Percentiles rank a stretch among this genome's conserved stretches.
These are phyloP conservation scores for Limnephilus marmoratus DNA, from an alignment of 2,888 invertebrate species.

Conservation along the genomic window DNA sequence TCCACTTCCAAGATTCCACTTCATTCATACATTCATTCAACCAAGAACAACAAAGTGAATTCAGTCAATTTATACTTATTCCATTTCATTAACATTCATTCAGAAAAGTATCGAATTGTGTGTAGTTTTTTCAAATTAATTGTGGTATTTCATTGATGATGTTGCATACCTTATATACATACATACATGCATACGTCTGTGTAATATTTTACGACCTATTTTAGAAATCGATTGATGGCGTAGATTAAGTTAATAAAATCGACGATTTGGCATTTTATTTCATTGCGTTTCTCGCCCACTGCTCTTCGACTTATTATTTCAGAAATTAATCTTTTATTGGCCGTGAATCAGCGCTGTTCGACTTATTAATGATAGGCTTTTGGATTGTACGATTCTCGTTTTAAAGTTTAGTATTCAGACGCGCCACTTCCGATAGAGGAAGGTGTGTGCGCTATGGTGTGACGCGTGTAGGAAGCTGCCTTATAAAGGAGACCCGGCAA, in stretches of 20 bases:
- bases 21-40: too few species aligned
- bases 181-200: background rate
- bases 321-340: background rate
- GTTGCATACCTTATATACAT: too few species aligned
- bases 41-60: too few species aligned
- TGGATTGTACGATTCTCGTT: background rate
- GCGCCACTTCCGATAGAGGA: slow-evolving; percentile 46
- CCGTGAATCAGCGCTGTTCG: background rate
- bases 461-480: slow-evolving; percentile 63
- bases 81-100: too few species aligned
- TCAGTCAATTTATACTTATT: background rate
- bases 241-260: background rate
- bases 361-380: slow-evolving; percentile 13
- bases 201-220: background rate
- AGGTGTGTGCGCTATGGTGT: slow-evolving; percentile 34
- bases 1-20: too few species aligned
- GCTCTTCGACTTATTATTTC: background rate
- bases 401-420: slow-evolving; percentile 51
- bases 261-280: background rate
- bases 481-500: slow-evolving; percentile 50
- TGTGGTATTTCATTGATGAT: background rate
- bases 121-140: background rate
- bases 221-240: background rate
- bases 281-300: background rate
- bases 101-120: background rate